Percentiles rank a stretch among this genome's conserved stretches.
These are phyloP conservation scores for Hiodon alosoides DNA, from an alignment of 2,113 vertebrate genomes.

Conservation along the genomic window DNA sequence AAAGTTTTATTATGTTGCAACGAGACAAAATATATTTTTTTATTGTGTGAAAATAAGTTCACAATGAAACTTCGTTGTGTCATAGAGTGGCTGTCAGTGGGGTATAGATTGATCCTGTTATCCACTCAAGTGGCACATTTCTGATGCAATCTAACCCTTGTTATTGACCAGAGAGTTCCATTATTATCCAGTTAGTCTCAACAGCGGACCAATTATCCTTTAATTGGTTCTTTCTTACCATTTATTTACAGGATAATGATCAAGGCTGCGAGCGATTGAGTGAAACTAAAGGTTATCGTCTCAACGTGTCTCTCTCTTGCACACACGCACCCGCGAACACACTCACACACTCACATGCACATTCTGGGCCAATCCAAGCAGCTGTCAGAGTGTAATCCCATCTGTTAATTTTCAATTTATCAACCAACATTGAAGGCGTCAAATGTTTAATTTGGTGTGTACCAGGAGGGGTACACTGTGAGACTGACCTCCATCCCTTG, in stretches of 20 bases:
- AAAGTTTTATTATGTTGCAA: constrained; percentile 1
- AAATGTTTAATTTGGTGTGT: no score
- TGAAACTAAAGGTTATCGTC: constrained; percentile 12
- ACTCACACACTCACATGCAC: neutral
- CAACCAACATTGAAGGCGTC: no score
- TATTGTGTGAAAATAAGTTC: no score
- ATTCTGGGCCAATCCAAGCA: neutral
- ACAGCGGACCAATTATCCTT: constrained; percentile 36
- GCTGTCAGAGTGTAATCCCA: neutral
- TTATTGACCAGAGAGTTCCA: constrained; percentile 39
- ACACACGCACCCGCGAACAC: neutral
- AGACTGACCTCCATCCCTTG: no score
- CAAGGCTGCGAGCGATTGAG: constrained; percentile 21
- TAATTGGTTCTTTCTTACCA: constrained; percentile 42
- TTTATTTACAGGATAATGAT: constrained; percentile 41
- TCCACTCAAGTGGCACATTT: constrained; percentile 18
- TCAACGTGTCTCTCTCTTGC: neutral
- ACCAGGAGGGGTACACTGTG: no score
- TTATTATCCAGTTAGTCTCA: constrained; percentile 45
- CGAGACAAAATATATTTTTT: no score
- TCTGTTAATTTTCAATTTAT: no score
- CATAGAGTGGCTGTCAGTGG: no score
- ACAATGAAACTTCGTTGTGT: no score
- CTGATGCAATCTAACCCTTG: constrained; percentile 38
- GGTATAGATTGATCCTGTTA: neutral